phyloP scores from a whole-genome alignment of 2,888 invertebrate species.

The Ecliptopera silaceata region DNA sequence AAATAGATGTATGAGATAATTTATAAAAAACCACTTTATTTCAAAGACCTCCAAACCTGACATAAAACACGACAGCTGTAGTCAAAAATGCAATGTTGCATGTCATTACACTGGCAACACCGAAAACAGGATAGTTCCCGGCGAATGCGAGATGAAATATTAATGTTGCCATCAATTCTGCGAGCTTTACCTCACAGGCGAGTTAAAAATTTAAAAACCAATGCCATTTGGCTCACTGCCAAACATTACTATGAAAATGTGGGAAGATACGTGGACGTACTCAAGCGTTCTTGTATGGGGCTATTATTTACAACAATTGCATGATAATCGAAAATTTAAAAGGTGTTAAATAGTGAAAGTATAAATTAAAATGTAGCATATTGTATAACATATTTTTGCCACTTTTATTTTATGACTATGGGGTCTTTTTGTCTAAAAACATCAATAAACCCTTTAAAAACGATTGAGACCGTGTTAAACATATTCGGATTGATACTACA shows the following conservation, averaged over 20 bases:
- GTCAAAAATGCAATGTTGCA: constrained; percentile 1
- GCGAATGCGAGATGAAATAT: constrained; percentile 49
- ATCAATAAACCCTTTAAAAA: no score
- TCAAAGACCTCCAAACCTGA: no score
- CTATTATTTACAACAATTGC: not conserved
- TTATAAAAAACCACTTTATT: no score
- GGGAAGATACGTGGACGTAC: constrained; percentile 17
- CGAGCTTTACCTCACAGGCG: constrained; percentile 46
- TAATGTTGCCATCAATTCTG: constrained; percentile 61
- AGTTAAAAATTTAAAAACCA: constrained; percentile 69
- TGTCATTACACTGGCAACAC: constrained; percentile 21
- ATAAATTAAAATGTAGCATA: no score
- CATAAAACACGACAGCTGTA: not conserved
- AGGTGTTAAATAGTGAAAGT: no score
- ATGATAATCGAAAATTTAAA: not conserved
- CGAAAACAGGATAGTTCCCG: constrained; percentile 31
- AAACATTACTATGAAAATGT: constrained; percentile 44
- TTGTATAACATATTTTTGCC: no score
- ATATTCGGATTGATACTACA: no score
- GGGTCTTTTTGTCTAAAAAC: no score
- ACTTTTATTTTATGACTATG: no score
- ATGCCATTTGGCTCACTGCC: constrained; percentile 67
- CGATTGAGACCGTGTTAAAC: no score
- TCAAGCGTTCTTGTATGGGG: constrained; percentile 23
- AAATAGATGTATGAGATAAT: no score